phyloP scores from a whole-genome alignment of 2,113 vertebrate genomes.

The Tachycineta bicolor region DNA sequence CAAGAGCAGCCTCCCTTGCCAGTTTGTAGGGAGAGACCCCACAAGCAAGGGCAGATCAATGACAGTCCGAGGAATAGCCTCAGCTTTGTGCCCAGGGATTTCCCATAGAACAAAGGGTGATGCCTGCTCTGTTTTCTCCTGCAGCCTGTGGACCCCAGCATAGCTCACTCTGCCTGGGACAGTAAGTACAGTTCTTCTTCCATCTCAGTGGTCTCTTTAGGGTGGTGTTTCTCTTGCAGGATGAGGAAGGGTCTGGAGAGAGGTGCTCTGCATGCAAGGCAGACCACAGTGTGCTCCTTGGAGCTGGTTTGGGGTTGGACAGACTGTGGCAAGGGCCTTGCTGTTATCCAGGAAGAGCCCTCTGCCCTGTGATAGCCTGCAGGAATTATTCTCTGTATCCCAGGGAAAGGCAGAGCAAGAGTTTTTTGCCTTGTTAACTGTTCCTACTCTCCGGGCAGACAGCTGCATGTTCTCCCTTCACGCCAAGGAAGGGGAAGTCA shows the following conservation, averaged over 20 bases:
- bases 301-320: not conserved
- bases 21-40: not conserved
- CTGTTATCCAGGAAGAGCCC: not conserved
- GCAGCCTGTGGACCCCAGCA: slow-evolving; percentile 72
- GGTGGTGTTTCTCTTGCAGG: not conserved
- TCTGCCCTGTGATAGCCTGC: not conserved
- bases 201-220: not conserved
- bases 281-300: not conserved
- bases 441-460: slow-evolving; percentile 58
- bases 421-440: not conserved
- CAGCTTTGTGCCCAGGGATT: not conserved
- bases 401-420: not conserved
- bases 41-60: not conserved
- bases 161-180: slow-evolving; percentile 22
- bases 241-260: not conserved
- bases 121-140: not conserved
- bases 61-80: not conserved
- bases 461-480: slow-evolving; percentile 71
- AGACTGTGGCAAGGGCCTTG: not conserved
- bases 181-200: slow-evolving; percentile 64
- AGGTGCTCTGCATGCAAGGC: not conserved
- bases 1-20: not conserved
- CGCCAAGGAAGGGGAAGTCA: slow-evolving; percentile 16
- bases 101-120: not conserved
- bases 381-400: not conserved